Conservation (phyloP, 2,113 vertebrate species). For the Onychostruthus taczanowskii region DNA sequence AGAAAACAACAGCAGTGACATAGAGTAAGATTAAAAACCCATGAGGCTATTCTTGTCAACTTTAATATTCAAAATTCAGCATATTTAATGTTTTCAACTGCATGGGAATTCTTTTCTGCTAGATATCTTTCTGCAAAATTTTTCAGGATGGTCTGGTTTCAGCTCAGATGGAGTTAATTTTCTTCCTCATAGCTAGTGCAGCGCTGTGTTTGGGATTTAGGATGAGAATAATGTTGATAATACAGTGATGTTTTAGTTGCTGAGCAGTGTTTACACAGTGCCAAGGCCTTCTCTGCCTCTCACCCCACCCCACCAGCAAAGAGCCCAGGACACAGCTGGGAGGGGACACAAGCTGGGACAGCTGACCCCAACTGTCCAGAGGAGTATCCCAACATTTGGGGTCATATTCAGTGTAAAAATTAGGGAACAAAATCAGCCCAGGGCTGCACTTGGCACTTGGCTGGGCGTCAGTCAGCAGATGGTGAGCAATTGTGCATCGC, state of each 20-base stretch:
- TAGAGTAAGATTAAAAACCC: neutral
- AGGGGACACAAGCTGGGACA: neutral
- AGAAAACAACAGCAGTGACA: neutral
- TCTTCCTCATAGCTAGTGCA: neutral
- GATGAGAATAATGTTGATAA: neutral
- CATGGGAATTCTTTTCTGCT: neutral
- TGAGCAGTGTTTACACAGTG: neutral
- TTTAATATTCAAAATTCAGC: neutral
- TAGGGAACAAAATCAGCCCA: neutral
- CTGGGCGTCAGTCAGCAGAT: rapidly evolving
- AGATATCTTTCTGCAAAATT: neutral
- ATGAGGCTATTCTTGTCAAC: neutral
- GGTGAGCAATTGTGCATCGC: neutral
- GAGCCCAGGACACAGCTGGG: neutral
- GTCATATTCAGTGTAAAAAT: neutral
- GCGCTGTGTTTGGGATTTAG: neutral
- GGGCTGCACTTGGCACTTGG: neutral
- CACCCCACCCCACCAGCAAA: too few relatives aligned
- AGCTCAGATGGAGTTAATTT: neutral
- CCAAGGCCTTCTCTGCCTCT: neutral
- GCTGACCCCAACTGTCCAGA: neutral
- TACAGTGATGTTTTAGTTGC: neutral
- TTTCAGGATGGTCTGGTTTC: neutral
- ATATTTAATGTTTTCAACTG: neutral
- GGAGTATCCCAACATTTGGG: neutral